Evolutionary conservation across 2,113 vertebrate species (phyloP), one percentile per base, ranked within the genome.

Genomic region (Xenopus borealis): DNA sequence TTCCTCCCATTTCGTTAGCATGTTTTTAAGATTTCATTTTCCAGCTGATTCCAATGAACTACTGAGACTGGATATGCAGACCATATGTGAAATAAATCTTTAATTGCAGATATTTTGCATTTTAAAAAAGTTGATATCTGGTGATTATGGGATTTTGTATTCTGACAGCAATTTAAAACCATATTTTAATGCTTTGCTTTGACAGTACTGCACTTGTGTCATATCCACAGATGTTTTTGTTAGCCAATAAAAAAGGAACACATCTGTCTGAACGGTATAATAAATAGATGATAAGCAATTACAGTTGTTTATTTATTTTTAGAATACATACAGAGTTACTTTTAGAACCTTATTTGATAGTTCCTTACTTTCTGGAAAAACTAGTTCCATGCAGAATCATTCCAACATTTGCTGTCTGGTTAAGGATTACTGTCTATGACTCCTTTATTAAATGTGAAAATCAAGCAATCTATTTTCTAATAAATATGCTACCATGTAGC

Each of bases 111-210:
- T 58, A 58, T 18, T 58, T 58, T 58, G 14, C 9, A 58, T 58
- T 58, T 46, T 18, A 40, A n/a, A 46, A 20, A 27, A 62, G 59
- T 62, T 27, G 10, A 12, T 66, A 46, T 66, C 7, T n/a, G 1
- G 17, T 46, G 4, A 50, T 50, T 50, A 50, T 50, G 12, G 47
- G 47, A 50, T 46, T 46, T 66, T 62, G 59, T 40, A 64, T 64
- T 64, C 62, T 64, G 27, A 12, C 62, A 17, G 62, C 30, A 44
- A 64, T 64, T 19, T 33, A 47, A 47, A 66, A 46, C 33, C 63
- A 66, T 66, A 66, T 46, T 66, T 66, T 66, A 66, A 66, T 46
- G n/a, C 18, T 66, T 66, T 66, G 63, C 63, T 66, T 33, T 66
- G 63, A 66, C 63, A 66, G 33, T n/a, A 46, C 17, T 46, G 17